Evolutionary conservation across 2,888 invertebrate species (phyloP), one percentile per base, ranked within the genome.

Genomic region (Leptopilina syphax): DNA sequence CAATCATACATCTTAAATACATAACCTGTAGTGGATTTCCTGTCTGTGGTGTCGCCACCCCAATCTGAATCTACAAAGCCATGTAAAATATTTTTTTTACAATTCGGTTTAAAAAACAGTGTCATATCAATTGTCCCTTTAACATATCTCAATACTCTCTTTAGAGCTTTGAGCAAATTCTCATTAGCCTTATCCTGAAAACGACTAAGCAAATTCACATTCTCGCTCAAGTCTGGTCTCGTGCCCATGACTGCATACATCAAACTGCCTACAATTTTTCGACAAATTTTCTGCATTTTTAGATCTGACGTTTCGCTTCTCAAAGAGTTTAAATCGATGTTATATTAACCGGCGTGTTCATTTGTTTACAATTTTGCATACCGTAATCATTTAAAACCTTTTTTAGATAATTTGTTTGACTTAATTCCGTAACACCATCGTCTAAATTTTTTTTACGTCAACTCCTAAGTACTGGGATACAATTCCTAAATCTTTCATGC

Each of bases 111-210:
- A 81, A 76, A 84, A 34, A 57, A 47, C 50, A 85, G 77, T 63
- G 76, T 78, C 13, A 80, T 79, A 83, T 84, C 76, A 44, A 82
- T 67, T 27, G 86, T 86, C 24, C 80, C 81, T 67, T 84, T 82
- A n/a, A 87, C 67, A 77, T 87, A 85, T 67, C 86, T 76, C 18
- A 86, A 65, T 18, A 87, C 80, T 82, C 82, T 79, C 79, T 85
- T 85, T 9, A 86, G 68, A 60, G 81, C 83, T 57, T 77, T 78
- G 78, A 82, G 85, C 34, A 85, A 79, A 10, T 79, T 67, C 79
- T 84, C 70, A 44, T 44, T 44, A 0, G 34, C 34, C 12, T 44
- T 44, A 41, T 44, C n/a, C 9, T 68, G 68, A 68, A 68, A 68
- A 18, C 68, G 44, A 41, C 68, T 68, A 24, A 54, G n/a, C 10